Percentiles rank a stretch among this genome's conserved stretches.
Conservation (phyloP, 2,113 vertebrate species). For the Macheiramphus alcinus region DNA sequence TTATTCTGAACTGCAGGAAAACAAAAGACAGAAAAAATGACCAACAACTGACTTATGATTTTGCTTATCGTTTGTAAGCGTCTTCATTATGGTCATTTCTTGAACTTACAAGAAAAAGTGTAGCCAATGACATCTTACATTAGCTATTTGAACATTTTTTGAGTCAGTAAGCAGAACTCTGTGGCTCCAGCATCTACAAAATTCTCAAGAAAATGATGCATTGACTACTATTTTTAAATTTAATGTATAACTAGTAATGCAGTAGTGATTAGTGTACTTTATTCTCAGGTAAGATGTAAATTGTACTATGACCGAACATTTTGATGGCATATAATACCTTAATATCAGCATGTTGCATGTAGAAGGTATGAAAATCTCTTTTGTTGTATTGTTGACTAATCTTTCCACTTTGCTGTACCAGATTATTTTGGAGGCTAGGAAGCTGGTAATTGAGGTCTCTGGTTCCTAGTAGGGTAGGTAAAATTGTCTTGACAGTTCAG, state of each 20-base stretch:
- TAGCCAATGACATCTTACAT: background rate
- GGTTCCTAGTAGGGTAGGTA: background rate
- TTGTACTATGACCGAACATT: background rate
- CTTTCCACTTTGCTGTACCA: background rate
- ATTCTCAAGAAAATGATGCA: background rate
- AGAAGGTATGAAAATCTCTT: background rate
- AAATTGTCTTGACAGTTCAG: background rate
- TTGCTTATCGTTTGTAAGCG: background rate
- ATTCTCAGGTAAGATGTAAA: background rate
- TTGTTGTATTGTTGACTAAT: background rate
- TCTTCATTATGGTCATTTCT: background rate
- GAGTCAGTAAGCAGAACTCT: background rate
- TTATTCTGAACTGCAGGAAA: background rate
- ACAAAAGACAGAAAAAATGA: background rate
- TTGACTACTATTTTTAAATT: background rate
- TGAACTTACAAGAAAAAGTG: background rate
- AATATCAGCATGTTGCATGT: fast-evolving
- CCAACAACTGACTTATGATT: background rate
- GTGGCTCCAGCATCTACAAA: background rate
- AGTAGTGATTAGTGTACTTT: background rate
- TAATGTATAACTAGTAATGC: background rate
- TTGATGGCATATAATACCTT: background rate
- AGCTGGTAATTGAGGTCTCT: background rate
- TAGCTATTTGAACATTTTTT: background rate
- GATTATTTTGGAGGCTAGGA: background rate